A percentile compares a stretch with the other conserved stretches of the same genome.
phyloP scores from a whole-genome alignment of 2,797 vertebrate genomes.

The Acropternis orthonyx region DNA sequence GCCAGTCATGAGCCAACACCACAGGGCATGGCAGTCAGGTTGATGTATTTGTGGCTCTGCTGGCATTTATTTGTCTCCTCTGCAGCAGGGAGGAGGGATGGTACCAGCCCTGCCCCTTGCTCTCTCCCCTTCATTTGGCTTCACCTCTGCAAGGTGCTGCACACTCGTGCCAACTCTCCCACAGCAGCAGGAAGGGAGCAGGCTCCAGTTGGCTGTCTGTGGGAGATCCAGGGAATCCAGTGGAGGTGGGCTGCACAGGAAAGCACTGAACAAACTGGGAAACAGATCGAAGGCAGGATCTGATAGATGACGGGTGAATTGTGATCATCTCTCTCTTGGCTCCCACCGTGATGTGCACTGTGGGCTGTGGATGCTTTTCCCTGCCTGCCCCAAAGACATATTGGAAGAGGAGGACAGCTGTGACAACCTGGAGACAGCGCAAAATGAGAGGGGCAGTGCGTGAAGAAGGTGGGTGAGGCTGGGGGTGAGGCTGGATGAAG shows the following conservation, averaged over 20 bases:
- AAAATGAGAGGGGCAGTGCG: fast-evolving
- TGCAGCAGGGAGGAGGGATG: not conserved
- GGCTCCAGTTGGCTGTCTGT: not conserved
- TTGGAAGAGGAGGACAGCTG: not conserved
- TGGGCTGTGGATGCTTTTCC: not conserved
- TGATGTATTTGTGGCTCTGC: not conserved
- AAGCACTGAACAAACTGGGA: not conserved
- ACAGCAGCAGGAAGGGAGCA: not conserved
- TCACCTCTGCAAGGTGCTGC: not conserved
- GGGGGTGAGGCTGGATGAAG: not conserved
- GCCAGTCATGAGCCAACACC: not conserved
- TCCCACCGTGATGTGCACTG: not conserved
- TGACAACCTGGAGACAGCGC: not conserved
- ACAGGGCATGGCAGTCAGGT: not conserved
- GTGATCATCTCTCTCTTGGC: not conserved
- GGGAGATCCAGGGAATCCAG: not conserved
- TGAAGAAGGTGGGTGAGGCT: not conserved
- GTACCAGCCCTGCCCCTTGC: not conserved
- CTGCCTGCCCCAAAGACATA: not conserved
- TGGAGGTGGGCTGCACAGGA: not conserved
- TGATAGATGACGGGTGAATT: not conserved
- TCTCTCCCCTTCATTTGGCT: not conserved
- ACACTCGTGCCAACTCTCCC: not conserved
- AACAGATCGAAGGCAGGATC: not conserved
- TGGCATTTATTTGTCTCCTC: not conserved